Evolutionary conservation across 2,888 invertebrate species (phyloP).

Genomic region (Acanthococcus lagerstroemiae): DNA sequence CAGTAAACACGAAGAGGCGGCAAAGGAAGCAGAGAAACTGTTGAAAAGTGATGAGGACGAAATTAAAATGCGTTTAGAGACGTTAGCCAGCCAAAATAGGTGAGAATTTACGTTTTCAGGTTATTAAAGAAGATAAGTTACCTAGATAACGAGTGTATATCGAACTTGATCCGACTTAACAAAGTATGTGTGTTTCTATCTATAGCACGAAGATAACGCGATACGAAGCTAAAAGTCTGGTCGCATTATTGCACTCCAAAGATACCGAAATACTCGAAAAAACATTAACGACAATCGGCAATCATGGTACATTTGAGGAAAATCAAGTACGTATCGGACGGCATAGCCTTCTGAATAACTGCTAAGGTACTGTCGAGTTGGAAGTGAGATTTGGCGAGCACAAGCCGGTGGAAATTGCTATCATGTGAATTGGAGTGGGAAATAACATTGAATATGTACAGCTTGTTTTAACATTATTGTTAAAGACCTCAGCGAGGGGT

Average conservation of each 20-base stretch:
- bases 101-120: too few species aligned
- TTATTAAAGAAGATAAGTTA: too few species aligned
- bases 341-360: too few species aligned
- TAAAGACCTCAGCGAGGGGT: too few species aligned
- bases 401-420: too few species aligned
- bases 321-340: conserved; percentile 45
- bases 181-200: neutral
- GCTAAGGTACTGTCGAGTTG: too few species aligned
- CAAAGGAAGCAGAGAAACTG: conserved; percentile 21
- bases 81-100: conserved; percentile 15
- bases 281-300: conserved; percentile 45
- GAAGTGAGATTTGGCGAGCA: too few species aligned
- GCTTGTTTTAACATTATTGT: too few species aligned
- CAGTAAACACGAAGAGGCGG: conserved; percentile 16
- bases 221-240: conserved; percentile 44
- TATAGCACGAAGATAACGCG: conserved; percentile 41
- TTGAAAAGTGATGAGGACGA: conserved; percentile 16
- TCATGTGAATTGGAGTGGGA: too few species aligned
- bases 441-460: too few species aligned
- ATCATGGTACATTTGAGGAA: conserved; percentile 45
- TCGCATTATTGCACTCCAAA: conserved; percentile 44
- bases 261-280: conserved; percentile 45
- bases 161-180: too few species aligned
- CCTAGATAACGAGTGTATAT: neutral
- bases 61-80: conserved; percentile 12